A percentile compares a stretch with the other conserved stretches of the same genome.
These are phyloP conservation scores for Lamellibrachia columna DNA, from an alignment of 2,888 invertebrate genomes.

Conservation along the genomic window DNA sequence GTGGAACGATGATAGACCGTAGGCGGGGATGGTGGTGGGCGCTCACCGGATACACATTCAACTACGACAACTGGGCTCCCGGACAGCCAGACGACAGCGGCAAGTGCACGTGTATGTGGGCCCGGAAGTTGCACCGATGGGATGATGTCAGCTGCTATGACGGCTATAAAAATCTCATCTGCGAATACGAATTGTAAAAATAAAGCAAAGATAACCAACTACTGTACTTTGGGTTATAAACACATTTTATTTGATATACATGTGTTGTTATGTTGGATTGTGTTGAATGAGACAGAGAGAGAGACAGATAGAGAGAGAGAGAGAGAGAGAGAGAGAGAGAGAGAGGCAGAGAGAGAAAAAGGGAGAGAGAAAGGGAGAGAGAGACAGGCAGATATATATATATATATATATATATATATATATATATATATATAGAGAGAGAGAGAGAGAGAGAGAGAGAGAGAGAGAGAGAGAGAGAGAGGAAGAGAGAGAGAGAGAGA, in stretches of 20 bases:
- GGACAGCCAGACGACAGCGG: not conserved
- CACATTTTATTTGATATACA: not conserved
- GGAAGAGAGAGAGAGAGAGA: too few species aligned
- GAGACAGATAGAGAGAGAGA: too few species aligned
- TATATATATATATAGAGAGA: too few species aligned
- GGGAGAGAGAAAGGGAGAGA: too few species aligned
- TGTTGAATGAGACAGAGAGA: not conserved
- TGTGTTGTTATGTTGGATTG: not conserved
- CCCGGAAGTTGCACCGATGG: not conserved
- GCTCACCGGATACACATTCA: not conserved
- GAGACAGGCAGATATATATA: too few species aligned
- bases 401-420: too few species aligned
- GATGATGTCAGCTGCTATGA: not conserved
- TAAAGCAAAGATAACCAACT: not conserved
- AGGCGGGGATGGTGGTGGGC: slow-evolving; percentile 6
- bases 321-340: too few species aligned
- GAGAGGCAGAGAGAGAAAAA: too few species aligned
- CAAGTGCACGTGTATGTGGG: not conserved
- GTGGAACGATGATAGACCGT: not conserved
- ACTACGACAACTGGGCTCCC: not conserved
- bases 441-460: too few species aligned
- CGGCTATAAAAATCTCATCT: not conserved
- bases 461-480: too few species aligned
- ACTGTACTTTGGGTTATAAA: not conserved
- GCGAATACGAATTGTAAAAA: not conserved